Conservation (phyloP, 2,888 invertebrate species). For the Agrotis segetum region DNA sequence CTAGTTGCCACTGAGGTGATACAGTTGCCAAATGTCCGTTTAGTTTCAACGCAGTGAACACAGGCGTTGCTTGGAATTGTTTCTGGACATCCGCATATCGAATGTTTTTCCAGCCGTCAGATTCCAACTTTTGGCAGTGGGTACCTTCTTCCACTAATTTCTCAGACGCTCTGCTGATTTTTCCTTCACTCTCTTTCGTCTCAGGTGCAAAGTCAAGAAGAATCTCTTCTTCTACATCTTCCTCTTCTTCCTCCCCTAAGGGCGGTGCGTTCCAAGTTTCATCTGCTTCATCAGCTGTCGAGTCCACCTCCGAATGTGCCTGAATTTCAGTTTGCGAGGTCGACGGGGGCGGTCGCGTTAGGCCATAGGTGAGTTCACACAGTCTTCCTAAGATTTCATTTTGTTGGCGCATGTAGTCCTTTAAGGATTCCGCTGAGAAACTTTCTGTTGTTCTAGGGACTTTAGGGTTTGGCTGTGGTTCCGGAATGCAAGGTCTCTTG, state of each 20-base stretch:
- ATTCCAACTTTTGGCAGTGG: conserved; percentile 4
- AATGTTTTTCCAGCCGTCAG: background rate
- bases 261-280: conserved; percentile 1
- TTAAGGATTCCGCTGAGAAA: background rate
- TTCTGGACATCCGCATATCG: background rate
- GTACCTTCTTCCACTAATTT: too few relatives aligned
- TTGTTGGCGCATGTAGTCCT: background rate
- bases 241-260: background rate
- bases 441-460: background rate
- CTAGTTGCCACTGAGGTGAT: conserved; percentile 5
- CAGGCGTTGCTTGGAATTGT: conserved; percentile 1
- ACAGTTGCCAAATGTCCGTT: background rate
- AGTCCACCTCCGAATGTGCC: background rate
- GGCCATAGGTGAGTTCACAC: background rate
- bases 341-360: background rate
- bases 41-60: too few relatives aligned
- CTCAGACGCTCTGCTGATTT: background rate
- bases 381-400: background rate
- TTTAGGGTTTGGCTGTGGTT: too few relatives aligned
- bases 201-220: conserved; percentile 3
- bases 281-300: conserved; percentile 1
- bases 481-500: conserved; percentile 5
- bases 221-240: background rate
- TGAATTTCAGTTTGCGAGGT: background rate
- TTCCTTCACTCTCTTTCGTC: background rate